Conservation (phyloP, 2,113 vertebrate genomes). For the Pangasianodon gigas region DNA sequence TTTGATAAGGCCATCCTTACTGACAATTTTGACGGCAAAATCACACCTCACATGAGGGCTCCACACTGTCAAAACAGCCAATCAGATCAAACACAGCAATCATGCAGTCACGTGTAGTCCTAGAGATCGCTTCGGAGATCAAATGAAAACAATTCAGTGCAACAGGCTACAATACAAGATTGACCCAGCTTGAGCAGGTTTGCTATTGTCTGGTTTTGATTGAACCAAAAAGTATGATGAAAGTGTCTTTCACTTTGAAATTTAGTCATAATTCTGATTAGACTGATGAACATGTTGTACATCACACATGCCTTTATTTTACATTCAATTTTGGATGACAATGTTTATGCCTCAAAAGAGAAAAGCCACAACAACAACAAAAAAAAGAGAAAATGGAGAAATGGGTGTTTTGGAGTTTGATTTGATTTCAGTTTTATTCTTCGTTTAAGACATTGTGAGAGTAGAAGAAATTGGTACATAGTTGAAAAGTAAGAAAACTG, state of each 20-base stretch:
- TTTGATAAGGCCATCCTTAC: not conserved
- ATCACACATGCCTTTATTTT: not conserved
- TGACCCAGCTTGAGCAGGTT: not conserved
- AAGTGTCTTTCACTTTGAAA: not conserved
- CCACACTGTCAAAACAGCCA: not conserved
- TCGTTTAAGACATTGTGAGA: not conserved
- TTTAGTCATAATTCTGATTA: not conserved
- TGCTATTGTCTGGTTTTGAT: not conserved
- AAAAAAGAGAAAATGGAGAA: not conserved
- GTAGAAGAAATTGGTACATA: not conserved
- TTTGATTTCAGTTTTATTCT: not conserved
- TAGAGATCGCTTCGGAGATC: not conserved
- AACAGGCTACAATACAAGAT: not conserved
- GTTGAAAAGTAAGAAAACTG: not conserved
- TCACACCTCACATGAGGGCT: not conserved
- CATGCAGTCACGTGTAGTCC: not conserved
- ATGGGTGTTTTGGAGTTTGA: not conserved
- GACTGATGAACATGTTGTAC: not conserved
- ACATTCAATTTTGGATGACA: not conserved
- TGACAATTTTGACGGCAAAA: not conserved
- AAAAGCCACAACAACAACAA: not conserved
- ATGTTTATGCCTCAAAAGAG: not conserved
- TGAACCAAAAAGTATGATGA: not conserved
- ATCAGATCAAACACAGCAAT: not conserved
- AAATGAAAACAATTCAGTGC: not conserved